Evolutionary conservation across 1,140 invertebrate species (phyloP).

Genomic region (Camponotus vicinus): DNA sequence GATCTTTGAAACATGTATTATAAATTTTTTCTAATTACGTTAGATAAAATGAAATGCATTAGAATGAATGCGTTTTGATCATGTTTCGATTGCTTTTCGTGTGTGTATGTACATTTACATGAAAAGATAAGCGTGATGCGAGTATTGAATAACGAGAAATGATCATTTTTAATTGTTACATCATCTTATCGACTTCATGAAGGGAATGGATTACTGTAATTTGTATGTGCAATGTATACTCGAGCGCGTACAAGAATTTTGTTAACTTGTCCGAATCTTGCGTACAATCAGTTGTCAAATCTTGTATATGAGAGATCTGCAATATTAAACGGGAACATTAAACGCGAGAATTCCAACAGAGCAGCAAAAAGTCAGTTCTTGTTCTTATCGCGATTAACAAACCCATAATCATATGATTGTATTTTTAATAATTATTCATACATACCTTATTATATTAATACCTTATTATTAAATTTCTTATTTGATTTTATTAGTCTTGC

Average conservation of each 20-base stretch:
- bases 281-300: conserved; percentile 49
- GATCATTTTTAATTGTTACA: conserved; percentile 6
- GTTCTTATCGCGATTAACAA: neutral
- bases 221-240: neutral
- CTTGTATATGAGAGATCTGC: conserved; percentile 37
- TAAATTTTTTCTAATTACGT: conserved; percentile 11
- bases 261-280: conserved; percentile 28
- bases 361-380: neutral
- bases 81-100: neutral
- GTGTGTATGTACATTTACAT: neutral
- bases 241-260: conserved; percentile 20
- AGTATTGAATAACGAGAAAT: conserved; percentile 18
- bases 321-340: conserved; percentile 61
- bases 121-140: neutral
- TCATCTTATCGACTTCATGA: conserved; percentile 2
- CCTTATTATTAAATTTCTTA: neutral
- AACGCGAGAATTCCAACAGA: conserved; percentile 44
- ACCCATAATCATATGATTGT: neutral
- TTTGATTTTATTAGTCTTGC: neutral
- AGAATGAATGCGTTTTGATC: neutral
- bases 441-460: neutral
- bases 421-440: neutral
- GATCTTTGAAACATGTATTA: conserved; percentile 12
- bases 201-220: neutral
- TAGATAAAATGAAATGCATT: neutral